phyloP scores from a whole-genome alignment of 1,140 invertebrate species.

The Caenorhabditis latens region DNA sequence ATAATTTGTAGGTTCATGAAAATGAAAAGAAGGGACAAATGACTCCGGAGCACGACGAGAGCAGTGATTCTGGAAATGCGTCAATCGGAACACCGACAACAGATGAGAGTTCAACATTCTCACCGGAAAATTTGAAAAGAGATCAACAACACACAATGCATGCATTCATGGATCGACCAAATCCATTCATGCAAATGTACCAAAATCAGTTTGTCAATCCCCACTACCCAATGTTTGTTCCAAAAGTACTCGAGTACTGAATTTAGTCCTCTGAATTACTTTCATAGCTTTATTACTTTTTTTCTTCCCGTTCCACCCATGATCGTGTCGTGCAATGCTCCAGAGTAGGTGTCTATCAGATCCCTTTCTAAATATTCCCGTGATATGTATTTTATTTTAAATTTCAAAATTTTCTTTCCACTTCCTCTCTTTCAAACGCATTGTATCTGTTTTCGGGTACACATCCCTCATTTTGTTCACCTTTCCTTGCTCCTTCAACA shows the following conservation, averaged over 20 bases:
- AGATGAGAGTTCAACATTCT: constrained; percentile 23
- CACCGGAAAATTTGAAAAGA: background rate
- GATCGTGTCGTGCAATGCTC: constrained; percentile 22
- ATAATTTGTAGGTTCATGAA: constrained; percentile 56
- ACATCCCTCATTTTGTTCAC: constrained; percentile 40
- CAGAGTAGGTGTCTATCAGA: background rate
- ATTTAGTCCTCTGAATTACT: background rate
- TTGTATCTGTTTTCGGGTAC: constrained; percentile 53
- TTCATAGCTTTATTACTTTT: constrained; percentile 27
- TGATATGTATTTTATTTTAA: background rate
- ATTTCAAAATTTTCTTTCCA: background rate
- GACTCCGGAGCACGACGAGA: constrained; percentile 63
- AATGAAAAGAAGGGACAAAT: constrained; percentile 57
- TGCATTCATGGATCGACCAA: constrained; percentile 4
- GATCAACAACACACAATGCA: constrained; percentile 45
- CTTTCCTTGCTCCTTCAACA: constrained; percentile 29
- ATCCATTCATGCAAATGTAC: constrained; percentile 37
- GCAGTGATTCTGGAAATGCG: constrained; percentile 65
- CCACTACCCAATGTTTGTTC: background rate
- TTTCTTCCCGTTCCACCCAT: background rate
- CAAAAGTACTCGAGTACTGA: background rate
- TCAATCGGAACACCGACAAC: constrained; percentile 56
- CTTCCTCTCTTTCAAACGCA: background rate
- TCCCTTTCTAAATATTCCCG: background rate
- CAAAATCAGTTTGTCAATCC: constrained; percentile 1